Conservation (phyloP, 1,140 invertebrate species). For the Drosophila kepulauana region DNA sequence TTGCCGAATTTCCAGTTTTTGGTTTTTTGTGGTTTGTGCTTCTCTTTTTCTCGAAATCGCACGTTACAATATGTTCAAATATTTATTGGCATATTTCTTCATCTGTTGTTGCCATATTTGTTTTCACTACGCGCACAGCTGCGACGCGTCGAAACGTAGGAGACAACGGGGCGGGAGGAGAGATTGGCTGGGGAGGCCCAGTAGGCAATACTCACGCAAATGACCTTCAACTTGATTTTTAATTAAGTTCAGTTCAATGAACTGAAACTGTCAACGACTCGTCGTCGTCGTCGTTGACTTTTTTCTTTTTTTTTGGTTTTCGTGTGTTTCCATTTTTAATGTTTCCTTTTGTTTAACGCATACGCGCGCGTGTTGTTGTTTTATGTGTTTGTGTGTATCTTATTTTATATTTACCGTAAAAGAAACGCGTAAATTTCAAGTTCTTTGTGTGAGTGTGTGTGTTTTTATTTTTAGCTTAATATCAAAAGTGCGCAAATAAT, state of each 20-base stretch:
- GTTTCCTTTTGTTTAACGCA: constrained; percentile 37
- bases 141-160: neutral
- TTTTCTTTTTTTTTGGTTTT: constrained; percentile 17
- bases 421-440: constrained; percentile 24
- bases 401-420: constrained; percentile 34
- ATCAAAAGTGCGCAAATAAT: constrained; percentile 4
- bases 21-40: constrained; percentile 15
- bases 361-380: constrained; percentile 25
- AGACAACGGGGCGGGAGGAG: constrained; percentile 2
- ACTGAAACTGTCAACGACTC: constrained; percentile 73
- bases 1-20: constrained; percentile 74
- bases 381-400: constrained; percentile 19
- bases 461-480: constrained; percentile 31
- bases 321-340: constrained; percentile 55
- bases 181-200: neutral
- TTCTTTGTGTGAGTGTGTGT: constrained; percentile 27
- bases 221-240: constrained; percentile 83
- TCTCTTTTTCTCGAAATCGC: constrained; percentile 21
- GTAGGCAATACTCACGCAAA: constrained; percentile 46
- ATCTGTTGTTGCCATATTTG: constrained; percentile 37
- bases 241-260: constrained; percentile 82
- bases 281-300: constrained; percentile 5
- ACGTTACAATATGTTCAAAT: constrained; percentile 44
- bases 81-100: constrained; percentile 38
- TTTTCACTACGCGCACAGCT: constrained; percentile 39